phyloP scores from a whole-genome alignment of 1,140 invertebrate species.

The Hyles euphorbiae region DNA sequence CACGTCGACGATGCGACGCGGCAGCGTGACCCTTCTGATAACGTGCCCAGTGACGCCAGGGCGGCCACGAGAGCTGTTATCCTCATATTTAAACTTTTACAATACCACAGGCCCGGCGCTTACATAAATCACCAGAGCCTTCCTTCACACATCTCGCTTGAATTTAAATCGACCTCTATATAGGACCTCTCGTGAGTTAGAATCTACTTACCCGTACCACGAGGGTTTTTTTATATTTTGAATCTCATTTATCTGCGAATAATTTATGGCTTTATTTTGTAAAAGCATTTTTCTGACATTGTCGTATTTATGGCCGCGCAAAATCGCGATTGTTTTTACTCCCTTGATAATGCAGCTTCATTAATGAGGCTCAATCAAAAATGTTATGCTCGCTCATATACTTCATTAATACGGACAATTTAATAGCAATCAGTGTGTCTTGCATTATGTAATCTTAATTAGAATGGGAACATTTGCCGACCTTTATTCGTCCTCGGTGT shows the following conservation, averaged over 20 bases:
- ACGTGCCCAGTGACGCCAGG: slow-evolving; percentile 2
- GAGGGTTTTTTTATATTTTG: slow-evolving; percentile 9
- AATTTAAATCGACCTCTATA: slow-evolving; percentile 60
- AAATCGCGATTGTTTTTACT: no score
- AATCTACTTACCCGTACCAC: slow-evolving; percentile 30
- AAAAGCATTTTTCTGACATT: no score
- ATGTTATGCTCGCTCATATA: no score
- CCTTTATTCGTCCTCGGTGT: no score
- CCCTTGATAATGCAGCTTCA: no score
- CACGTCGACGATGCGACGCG: slow-evolving; percentile 19
- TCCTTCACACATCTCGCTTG: slow-evolving; percentile 57
- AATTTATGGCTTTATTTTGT: neutral
- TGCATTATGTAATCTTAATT: no score
- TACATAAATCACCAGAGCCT: slow-evolving; percentile 56
- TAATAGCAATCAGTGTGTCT: no score
- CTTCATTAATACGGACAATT: no score
- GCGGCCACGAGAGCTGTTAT: slow-evolving; percentile 11
- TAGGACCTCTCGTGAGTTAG: slow-evolving; percentile 54
- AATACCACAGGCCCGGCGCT: slow-evolving; percentile 36
- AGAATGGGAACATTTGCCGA: no score
- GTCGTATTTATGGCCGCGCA: no score
- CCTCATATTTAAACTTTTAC: slow-evolving; percentile 62
- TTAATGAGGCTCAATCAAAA: no score
- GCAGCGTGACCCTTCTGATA: slow-evolving; percentile 11
- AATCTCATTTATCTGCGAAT: no score